Evolutionary conservation across 2,888 invertebrate genomes (phyloP), one percentile per base, ranked within the genome.

Genomic region (Tricholauxania praeusta): DNA sequence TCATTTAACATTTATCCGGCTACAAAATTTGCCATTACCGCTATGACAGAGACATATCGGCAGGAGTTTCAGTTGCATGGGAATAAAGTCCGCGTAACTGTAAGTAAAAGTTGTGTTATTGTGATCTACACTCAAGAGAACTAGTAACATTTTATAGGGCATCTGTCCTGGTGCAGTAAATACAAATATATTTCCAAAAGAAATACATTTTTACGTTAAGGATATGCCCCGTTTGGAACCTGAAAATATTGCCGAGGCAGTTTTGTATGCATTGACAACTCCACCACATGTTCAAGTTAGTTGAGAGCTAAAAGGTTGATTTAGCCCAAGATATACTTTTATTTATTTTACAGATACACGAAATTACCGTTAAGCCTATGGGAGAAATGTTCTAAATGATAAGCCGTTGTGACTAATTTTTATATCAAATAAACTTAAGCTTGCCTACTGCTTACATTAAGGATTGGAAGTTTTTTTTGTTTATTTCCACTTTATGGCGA

Each of bases 1-100:
- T 85, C 85, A 0, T 83, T 86, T 17, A 88, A 87, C 71, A 85
- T 88, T n/a, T 88, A 88, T 80, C 84, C 86, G 55, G 85, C 87
- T 0, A 85, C 86, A 0, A 88, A 88, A 73, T 84, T 84, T 74
- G 88, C 88, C 17, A 81, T 88, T 10, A 86, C 85, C 14, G 87
- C 87, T 6, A 83, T 87, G 77, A 84, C 85, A 0, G 87, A 87
- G 76, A 84, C 84, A 0, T 84, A 87, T 74, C 82, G 88, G 0
- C 85, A 87, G 75, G 88, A 88, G 78, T 86, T 88, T 67, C 84
- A 85, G 74, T 72, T 84, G 72, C 82, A 85, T 73, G 81, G 82
- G 55, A 85, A 82, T 28, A 86, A 84, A 28, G 81, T 86, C 28
- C 81, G 84, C 14, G 78, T 86, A 1, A 85, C 86, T 3, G 82